Base-by-base conservation (phyloP, 2,888 invertebrate species). In the Pristionchus mayeri region DNA sequence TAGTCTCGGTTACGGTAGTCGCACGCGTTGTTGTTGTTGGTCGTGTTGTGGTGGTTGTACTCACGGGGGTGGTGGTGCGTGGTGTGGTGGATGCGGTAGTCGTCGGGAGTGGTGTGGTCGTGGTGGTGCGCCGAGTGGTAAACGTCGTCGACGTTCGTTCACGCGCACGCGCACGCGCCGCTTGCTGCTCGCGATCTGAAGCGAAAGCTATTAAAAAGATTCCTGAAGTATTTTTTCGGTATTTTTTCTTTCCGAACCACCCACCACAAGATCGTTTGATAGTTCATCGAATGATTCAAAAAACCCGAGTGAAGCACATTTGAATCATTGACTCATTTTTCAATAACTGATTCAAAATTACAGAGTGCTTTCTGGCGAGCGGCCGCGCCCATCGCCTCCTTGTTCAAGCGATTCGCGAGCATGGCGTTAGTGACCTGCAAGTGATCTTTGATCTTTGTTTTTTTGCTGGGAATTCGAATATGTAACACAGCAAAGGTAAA, bases 81-180 rank as follows among this genome's bases (percentile, higher is more conserved):
- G 76, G 76, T 27, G 63, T 63, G 63, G 81, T 80, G 48, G 81
- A n/a, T 60, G 79, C 67, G 37, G 85, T 86, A n/a, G 85, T 79
- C 44, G 85, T 57, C 30, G 57, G n/a, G 0, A 78, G 52, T 7
- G 44, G 79, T 18, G 52, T 80, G 18, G 75, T 75, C 30, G 78
- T 78, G 52, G 78, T 78, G 52, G 24, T 40, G 16, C 30, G 52
- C 6, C 40, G 21, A 6, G 52, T 57, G 48, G 85, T 50, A 83
- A 30, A 76, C 24, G 57, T 54, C 27, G 81, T 71, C 48, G 80
- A 34, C 67, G 78, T 24, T 40, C 24, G 80, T 40, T 18, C 57
- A 34, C 44, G 76, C 30, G 84, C 84, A 34, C 75, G 84, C 3
- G 76, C 57, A 18, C 54, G 27, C 3, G 48, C 34, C 7, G 52